Conservation (phyloP, 2,888 invertebrate species). For the Hesperia comma region DNA sequence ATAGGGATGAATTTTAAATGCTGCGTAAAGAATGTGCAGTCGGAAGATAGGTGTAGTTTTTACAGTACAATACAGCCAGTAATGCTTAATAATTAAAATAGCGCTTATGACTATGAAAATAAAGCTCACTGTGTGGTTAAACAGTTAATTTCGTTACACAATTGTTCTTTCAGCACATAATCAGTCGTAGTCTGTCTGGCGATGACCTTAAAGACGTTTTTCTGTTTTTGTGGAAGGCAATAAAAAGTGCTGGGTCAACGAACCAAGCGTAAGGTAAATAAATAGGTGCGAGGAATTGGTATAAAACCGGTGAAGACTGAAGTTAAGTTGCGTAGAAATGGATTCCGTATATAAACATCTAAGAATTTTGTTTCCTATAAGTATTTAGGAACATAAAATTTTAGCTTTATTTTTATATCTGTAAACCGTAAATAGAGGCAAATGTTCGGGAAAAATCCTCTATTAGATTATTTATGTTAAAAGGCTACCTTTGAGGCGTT, state of each 20-base stretch:
- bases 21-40: background rate
- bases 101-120: background rate
- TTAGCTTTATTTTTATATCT: too few species aligned
- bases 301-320: background rate
- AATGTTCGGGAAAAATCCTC: too few species aligned
- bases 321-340: background rate
- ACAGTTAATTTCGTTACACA: conserved; percentile 6
- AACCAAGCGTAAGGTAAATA: conserved; percentile 69
- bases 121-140: conserved; percentile 1
- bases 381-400: too few species aligned
- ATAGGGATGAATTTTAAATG: background rate
- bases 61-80: too few species aligned
- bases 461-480: too few species aligned
- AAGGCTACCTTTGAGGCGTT: too few species aligned
- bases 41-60: background rate
- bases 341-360: background rate
- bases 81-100: background rate
- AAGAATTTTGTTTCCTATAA: too few species aligned
- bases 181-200: conserved; percentile 17
- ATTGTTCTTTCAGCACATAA: conserved; percentile 13
- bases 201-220: conserved; percentile 26
- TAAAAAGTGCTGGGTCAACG: conserved; percentile 58
- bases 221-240: conserved; percentile 22
- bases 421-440: too few species aligned
- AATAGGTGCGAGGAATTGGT: conserved; percentile 57